Percentiles rank a stretch among this genome's conserved stretches.
Conservation (phyloP, 2,113 vertebrate species). For the Lucifuga dentata region DNA sequence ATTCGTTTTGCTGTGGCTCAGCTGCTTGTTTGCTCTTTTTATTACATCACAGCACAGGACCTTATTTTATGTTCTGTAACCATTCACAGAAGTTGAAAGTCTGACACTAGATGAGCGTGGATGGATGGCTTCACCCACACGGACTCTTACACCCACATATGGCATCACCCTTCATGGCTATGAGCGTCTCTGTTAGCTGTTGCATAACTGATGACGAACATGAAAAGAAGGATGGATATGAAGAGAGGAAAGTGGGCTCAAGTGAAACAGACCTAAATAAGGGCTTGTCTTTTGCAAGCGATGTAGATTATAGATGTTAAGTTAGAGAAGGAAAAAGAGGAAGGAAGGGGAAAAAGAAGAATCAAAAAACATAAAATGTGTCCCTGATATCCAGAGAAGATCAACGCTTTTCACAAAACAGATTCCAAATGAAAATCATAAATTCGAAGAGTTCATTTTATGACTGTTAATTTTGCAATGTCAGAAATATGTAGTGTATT, state of each 20-base stretch:
- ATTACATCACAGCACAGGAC: slow-evolving; percentile 42
- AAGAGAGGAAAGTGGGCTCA: slow-evolving; percentile 56
- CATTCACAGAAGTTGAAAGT: slow-evolving; percentile 47
- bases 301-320: slow-evolving; percentile 11
- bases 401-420: too few species aligned
- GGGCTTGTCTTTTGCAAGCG: slow-evolving; percentile 26
- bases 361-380: too few species aligned
- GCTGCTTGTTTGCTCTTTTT: slow-evolving; percentile 41
- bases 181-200: slow-evolving; percentile 56
- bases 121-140: slow-evolving; percentile 64
- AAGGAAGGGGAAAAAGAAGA: too few species aligned
- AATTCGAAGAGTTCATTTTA: too few species aligned
- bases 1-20: slow-evolving; percentile 13
- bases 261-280: slow-evolving; percentile 41
- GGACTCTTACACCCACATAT: slow-evolving; percentile 58
- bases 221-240: slow-evolving; percentile 43
- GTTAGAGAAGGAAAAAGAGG: too few species aligned
- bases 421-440: too few species aligned
- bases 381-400: too few species aligned
- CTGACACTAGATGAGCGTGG: slow-evolving; percentile 51
- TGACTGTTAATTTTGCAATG: too few species aligned
- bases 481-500: too few species aligned
- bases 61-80: slow-evolving; percentile 29
- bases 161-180: slow-evolving; percentile 61
- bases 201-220: slow-evolving; percentile 67